phyloP scores from a whole-genome alignment of 2,888 invertebrate genomes.

The Erebia palarica region DNA sequence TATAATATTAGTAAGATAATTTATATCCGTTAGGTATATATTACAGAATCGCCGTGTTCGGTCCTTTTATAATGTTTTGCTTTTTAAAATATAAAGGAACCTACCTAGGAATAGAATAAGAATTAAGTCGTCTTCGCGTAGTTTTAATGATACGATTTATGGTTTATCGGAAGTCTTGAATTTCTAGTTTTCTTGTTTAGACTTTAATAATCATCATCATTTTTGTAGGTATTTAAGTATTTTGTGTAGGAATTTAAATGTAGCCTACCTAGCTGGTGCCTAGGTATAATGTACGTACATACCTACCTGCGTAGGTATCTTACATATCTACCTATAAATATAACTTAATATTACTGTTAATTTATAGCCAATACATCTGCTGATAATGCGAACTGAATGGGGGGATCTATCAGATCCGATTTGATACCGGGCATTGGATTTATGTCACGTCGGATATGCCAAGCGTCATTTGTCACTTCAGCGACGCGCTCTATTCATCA shows the following conservation, averaged over 20 bases:
- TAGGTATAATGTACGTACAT: background rate
- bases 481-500: conserved; percentile 34
- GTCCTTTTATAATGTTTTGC: background rate
- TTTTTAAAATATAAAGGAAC: background rate
- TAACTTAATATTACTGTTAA: conserved; percentile 19
- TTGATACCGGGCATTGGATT: conserved; percentile 33
- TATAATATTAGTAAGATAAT: too few relatives aligned
- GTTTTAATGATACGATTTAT: too few relatives aligned
- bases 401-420: conserved; percentile 35
- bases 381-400: conserved; percentile 35
- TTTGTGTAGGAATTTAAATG: too few relatives aligned
- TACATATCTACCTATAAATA: background rate
- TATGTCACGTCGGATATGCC: conserved; percentile 36
- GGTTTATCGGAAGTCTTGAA: too few relatives aligned
- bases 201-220: too few relatives aligned
- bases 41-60: too few relatives aligned
- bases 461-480: conserved; percentile 37
- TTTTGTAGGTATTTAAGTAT: too few relatives aligned
- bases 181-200: too few relatives aligned
- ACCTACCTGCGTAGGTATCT: background rate
- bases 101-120: too few relatives aligned
- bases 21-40: background rate
- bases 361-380: conserved; percentile 27
- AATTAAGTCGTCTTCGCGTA: too few relatives aligned
- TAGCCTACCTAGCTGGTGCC: too few relatives aligned